Percentiles rank a stretch among this genome's conserved stretches.
phyloP scores from a whole-genome alignment of 2,113 vertebrate genomes.

The Hypanus sabinus region DNA sequence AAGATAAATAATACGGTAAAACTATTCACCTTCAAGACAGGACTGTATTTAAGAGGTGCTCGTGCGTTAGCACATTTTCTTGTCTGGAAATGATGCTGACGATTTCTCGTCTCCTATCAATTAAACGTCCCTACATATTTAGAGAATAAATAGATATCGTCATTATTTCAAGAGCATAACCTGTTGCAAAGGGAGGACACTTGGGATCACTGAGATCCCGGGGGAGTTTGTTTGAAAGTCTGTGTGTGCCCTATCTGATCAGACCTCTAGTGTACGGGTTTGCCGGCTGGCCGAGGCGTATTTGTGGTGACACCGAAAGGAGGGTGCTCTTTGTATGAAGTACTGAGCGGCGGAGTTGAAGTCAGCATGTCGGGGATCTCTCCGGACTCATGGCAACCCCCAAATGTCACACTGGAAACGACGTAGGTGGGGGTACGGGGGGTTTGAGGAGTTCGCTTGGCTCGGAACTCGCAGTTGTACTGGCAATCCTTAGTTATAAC shows the following conservation, averaged over 20 bases:
- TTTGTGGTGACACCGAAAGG: not conserved
- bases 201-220: not conserved
- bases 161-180: not conserved
- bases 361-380: constrained; percentile 68
- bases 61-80: too few relatives aligned
- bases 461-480: not conserved
- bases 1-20: too few relatives aligned
- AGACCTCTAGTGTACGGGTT: not conserved
- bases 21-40: too few relatives aligned
- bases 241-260: not conserved
- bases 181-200: not conserved
- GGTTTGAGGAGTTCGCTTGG: too few relatives aligned
- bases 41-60: too few relatives aligned
- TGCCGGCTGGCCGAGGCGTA: not conserved
- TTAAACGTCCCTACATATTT: not conserved
- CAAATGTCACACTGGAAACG: constrained; percentile 74
- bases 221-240: not conserved
- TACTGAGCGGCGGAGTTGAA: not conserved
- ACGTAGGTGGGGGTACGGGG: constrained; percentile 61
- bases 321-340: not conserved
- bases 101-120: too few relatives aligned
- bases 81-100: too few relatives aligned
- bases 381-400: constrained; percentile 82
- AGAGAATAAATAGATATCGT: not conserved
- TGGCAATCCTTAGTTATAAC: too few relatives aligned